Evolutionary conservation across 2,113 vertebrate genomes (phyloP).

Genomic region (Pavo muticus): DNA sequence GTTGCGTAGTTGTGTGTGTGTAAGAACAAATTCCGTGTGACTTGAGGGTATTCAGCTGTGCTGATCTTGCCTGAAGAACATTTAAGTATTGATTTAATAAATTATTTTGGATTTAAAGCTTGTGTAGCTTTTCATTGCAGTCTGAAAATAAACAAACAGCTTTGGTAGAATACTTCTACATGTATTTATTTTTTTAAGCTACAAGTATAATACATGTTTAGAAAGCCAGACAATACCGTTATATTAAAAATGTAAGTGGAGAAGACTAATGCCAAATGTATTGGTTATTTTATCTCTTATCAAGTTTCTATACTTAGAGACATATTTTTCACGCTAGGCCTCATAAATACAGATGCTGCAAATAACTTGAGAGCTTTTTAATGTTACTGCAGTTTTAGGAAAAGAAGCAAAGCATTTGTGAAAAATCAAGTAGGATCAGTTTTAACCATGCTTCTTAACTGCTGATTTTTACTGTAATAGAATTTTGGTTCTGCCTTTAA

Average conservation of each 20-base stretch:
- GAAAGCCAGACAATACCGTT: neutral
- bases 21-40: neutral
- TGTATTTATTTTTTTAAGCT: neutral
- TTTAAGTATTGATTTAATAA: neutral
- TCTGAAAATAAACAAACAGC: neutral
- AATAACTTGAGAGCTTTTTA: neutral
- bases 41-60: neutral
- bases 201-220: neutral
- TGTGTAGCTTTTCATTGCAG: neutral
- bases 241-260: neutral
- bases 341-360: neutral
- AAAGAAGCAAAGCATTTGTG: neutral
- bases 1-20: neutral
- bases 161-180: neutral
- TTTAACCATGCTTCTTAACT: neutral
- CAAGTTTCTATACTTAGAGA: neutral
- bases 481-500: neutral
- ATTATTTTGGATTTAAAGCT: neutral
- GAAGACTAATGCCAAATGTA: neutral
- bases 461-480: neutral
- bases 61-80: neutral
- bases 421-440: neutral
- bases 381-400: neutral
- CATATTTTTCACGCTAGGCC: rapidly evolving
- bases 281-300: neutral